phyloP scores from a whole-genome alignment of 2,888 invertebrate species.

The Clunio marinus region DNA sequence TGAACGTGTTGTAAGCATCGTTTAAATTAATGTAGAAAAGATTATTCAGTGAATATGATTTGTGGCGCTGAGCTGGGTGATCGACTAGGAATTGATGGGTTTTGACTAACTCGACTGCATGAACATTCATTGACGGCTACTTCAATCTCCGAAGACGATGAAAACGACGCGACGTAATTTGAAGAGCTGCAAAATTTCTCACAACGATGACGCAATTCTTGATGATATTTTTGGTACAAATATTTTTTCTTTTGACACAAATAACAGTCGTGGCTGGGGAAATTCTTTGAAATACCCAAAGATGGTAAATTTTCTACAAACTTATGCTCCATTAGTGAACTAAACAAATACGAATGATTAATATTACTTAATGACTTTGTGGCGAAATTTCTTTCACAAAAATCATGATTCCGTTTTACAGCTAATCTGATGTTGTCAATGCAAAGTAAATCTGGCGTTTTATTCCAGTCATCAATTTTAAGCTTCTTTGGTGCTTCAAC shows the following conservation, averaged over 20 bases:
- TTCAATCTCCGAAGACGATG: background rate
- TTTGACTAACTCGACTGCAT: slow-evolving; percentile 45
- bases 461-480: background rate
- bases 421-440: no score
- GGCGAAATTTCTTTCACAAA: background rate
- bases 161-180: background rate
- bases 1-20: background rate
- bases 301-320: background rate
- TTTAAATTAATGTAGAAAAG: background rate
- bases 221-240: slow-evolving; percentile 19
- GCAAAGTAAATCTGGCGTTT: slow-evolving; percentile 4
- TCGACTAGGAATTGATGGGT: slow-evolving; percentile 41
- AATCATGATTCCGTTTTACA: background rate
- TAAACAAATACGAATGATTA: background rate
- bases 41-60: slow-evolving; percentile 47
- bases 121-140: slow-evolving; percentile 45
- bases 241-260: slow-evolving; percentile 19
- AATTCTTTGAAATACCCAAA: background rate
- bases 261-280: slow-evolving; percentile 15
- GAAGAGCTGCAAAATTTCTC: slow-evolving; percentile 32
- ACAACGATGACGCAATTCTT: slow-evolving; percentile 34
- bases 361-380: slow-evolving; percentile 33
- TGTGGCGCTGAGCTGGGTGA: slow-evolving; percentile 49
- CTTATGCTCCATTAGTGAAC: background rate
- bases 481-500: slow-evolving; percentile 11